These are phyloP conservation scores for Aplochiton taeniatus DNA, from an alignment of 2,797 vertebrate genomes.

Conservation along the genomic window DNA sequence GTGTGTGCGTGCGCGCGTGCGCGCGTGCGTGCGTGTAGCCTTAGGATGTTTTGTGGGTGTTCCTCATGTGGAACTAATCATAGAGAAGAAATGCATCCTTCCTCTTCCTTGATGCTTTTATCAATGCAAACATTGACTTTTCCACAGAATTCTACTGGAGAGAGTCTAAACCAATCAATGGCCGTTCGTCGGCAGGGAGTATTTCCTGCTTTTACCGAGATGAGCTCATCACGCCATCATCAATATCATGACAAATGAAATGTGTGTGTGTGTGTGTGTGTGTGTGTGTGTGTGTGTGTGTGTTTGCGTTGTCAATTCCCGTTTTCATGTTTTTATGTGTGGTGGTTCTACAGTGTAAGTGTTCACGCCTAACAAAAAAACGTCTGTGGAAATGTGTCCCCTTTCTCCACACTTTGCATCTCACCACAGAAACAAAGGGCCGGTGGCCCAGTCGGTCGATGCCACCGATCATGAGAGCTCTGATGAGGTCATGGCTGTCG, in stretches of 20 bases:
- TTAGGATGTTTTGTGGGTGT: too few species aligned
- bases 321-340: neutral
- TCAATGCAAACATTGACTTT: constrained; percentile 36
- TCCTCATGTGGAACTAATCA: constrained; percentile 8
- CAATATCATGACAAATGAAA: constrained; percentile 43
- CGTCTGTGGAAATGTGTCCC: too few species aligned
- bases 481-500: too few species aligned
- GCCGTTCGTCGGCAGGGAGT: constrained; percentile 24
- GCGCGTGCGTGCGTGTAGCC: too few species aligned
- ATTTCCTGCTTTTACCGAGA: constrained; percentile 37
- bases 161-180: constrained; percentile 40
- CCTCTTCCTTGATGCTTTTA: constrained; percentile 11
- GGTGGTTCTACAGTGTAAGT: neutral
- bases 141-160: constrained; percentile 31
- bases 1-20: neutral
- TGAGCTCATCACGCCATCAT: constrained; percentile 41
- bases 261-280: neutral
- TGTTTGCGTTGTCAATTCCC: neutral
- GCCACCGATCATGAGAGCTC: too few species aligned
- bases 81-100: constrained; percentile 17
- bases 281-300: neutral
- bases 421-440: too few species aligned
- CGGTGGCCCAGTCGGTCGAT: too few species aligned
- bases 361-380: too few species aligned
- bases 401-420: too few species aligned